phyloP scores from a whole-genome alignment of 2,888 invertebrate genomes.

The Folsomia candida region DNA sequence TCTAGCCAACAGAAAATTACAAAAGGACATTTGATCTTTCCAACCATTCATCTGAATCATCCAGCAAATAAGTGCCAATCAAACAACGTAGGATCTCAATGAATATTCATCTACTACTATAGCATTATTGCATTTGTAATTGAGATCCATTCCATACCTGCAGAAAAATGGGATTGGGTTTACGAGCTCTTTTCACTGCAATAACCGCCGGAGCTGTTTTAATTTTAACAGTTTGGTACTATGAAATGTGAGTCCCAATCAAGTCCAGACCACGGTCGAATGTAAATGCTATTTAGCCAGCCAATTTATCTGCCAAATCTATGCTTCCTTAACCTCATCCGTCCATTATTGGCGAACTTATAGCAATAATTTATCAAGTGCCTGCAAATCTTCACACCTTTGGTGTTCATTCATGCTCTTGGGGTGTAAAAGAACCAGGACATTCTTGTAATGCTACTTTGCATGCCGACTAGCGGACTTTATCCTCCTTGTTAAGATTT shows the following conservation, averaged over 20 bases:
- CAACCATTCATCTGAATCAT: too few relatives aligned
- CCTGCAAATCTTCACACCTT: not conserved
- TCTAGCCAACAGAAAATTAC: too few relatives aligned
- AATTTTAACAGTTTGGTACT: constrained; percentile 46
- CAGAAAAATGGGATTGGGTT: constrained; percentile 39
- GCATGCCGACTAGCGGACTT: not conserved
- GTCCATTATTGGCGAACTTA: not conserved
- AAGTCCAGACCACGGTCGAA: too few relatives aligned
- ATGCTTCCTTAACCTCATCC: not conserved
- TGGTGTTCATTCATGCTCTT: not conserved
- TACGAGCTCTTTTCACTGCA: constrained; percentile 44
- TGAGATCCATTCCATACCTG: too few relatives aligned
- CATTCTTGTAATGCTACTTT: not conserved
- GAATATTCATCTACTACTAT: too few relatives aligned
- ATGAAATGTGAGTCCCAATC: constrained; percentile 49
- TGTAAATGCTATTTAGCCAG: too few relatives aligned
- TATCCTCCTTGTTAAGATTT: not conserved
- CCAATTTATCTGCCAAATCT: constrained; percentile 1
- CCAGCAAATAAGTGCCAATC: too few relatives aligned
- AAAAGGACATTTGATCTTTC: too few relatives aligned
- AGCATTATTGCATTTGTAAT: too few relatives aligned
- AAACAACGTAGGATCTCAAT: too few relatives aligned
- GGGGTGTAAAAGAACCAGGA: not conserved
- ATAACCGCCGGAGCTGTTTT: constrained; percentile 42
- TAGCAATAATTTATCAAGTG: not conserved